These are phyloP conservation scores for Lepus townsendii DNA, from an alignment of 2,797 vertebrate species.

Conservation along the genomic window DNA sequence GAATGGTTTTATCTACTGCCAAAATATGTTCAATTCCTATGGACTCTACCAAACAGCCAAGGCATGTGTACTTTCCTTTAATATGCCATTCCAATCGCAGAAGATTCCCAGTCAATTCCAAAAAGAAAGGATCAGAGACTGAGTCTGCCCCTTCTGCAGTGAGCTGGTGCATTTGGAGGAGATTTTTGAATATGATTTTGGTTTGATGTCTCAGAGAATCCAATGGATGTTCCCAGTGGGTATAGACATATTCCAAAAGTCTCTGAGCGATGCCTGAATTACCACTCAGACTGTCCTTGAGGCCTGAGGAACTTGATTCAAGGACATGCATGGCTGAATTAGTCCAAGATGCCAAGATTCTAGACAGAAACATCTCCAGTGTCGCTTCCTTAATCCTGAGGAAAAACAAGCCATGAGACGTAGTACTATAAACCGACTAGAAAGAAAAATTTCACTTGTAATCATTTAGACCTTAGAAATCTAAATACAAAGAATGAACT, in stretches of 20 bases:
- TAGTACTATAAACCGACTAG: constrained; percentile 15
- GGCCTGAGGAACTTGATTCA: constrained; percentile 83
- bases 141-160: constrained; percentile 58
- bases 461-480: constrained; percentile 35
- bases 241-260: constrained; percentile 95
- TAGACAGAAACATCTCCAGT: constrained; percentile 93
- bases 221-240: constrained; percentile 97
- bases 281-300: constrained; percentile 90
- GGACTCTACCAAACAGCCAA: constrained; percentile 94
- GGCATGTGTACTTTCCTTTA: constrained; percentile 94
- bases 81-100: constrained; percentile 96
- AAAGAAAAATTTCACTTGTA: constrained; percentile 39
- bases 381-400: constrained; percentile 95
- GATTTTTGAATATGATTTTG: constrained; percentile 94
- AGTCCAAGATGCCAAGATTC: constrained; percentile 95
- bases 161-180: constrained; percentile 92
- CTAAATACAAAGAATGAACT: constrained; percentile 61
- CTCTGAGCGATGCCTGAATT: constrained; percentile 87
- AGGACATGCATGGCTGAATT: constrained; percentile 91
- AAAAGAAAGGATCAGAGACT: constrained; percentile 90
- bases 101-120: constrained; percentile 90
- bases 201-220: constrained; percentile 97
- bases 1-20: constrained; percentile 91
- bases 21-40: constrained; percentile 92
- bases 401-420: constrained; percentile 47